Conservation (phyloP, 2,888 invertebrate species). For the Bellardia bayeri region DNA sequence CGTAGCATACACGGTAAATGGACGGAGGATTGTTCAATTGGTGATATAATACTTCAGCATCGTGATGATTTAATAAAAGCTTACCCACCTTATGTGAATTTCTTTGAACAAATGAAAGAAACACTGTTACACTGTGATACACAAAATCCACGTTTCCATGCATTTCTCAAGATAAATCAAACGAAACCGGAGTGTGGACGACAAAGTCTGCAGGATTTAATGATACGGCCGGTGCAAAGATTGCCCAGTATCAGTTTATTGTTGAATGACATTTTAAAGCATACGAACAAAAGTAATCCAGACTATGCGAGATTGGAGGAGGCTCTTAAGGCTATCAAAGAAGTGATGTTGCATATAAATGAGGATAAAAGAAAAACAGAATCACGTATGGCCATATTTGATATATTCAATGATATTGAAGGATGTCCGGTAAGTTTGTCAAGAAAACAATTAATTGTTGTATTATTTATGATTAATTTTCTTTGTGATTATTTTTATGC, state of each 20-base stretch:
- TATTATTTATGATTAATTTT: conserved; percentile 18
- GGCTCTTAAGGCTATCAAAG: conserved; percentile 94
- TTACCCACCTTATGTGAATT: conserved; percentile 99
- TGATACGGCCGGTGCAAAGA: conserved; percentile 99
- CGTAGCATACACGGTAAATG: conserved; percentile 86
- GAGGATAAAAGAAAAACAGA: conserved; percentile 99
- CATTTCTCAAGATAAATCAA: conserved; percentile 98
- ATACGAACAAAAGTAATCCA: conserved; percentile 94
- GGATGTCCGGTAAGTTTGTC: conserved; percentile 92
- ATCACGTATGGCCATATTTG: conserved; percentile 97
- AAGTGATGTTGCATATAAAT: conserved; percentile 98
- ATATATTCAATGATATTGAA: conserved; percentile 99
- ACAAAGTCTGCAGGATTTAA: conserved; percentile 96
- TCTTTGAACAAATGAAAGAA: conserved; percentile 98
- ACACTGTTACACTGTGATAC: conserved; percentile 95
- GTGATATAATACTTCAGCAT: conserved; percentile 94
- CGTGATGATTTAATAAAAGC: conserved; percentile 95
- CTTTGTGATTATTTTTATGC: conserved; percentile 52
- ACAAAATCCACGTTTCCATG: conserved; percentile 98
- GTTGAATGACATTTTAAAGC: conserved; percentile 96
- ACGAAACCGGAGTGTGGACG: conserved; percentile 97
- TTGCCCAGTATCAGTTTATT: conserved; percentile 98
- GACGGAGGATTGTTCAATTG: conserved; percentile 94
- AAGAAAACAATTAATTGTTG: conserved; percentile 6
- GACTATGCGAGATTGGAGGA: conserved; percentile 93